Evolutionary conservation across 53 echinoderm and acorn worm species (phyloP), one percentile per base, ranked within the genome.

Genomic region (Echinarachnius parma): DNA sequence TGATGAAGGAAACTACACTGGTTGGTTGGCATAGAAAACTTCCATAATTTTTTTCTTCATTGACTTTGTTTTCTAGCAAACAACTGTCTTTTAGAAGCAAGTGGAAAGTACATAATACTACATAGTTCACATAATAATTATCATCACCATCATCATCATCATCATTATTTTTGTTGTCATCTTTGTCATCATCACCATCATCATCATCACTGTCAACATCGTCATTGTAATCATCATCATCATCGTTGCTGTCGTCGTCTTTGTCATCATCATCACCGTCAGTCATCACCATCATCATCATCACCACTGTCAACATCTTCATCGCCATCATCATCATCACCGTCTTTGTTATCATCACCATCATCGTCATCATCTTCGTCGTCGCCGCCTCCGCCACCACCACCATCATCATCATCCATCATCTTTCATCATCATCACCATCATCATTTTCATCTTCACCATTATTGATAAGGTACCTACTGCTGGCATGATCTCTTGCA

Each of bases 401-500:
- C 49, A 29, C 7, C 29, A 46, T 16, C 46, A 46, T 13, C 66
- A 47, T 3, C 39, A 42, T 57, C 24, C 5, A 57, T 39, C 7
- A 39, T 39, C 7, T 13, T 39, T 9, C 39, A 3, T 3, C 60
- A 20, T 34, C 0, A n/a, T 34, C 22, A 34, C 33, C 28, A 60
- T 21, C 5, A 28, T n/a, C 20, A 50, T 50, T 19, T 15, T 50
- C 52, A 50, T 8, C 52, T 15, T n/a, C 30, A 9, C 39, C 39
- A 13, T 28, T 3, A 24, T 34, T 11, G 10, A 2, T 61, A 19
- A 62, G 15, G 0, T 59, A 85, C 95, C 85, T 78, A 96, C 96
- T n/a, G 82, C 91, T 28, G 91, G 96, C 49, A 84, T 78, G 0
- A 84, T 75, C 5, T 44, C 66, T 63, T 96, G 87, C 33, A 96